Conservation (phyloP, 2,888 invertebrate genomes). For the Macrosoma leucophasiata region DNA sequence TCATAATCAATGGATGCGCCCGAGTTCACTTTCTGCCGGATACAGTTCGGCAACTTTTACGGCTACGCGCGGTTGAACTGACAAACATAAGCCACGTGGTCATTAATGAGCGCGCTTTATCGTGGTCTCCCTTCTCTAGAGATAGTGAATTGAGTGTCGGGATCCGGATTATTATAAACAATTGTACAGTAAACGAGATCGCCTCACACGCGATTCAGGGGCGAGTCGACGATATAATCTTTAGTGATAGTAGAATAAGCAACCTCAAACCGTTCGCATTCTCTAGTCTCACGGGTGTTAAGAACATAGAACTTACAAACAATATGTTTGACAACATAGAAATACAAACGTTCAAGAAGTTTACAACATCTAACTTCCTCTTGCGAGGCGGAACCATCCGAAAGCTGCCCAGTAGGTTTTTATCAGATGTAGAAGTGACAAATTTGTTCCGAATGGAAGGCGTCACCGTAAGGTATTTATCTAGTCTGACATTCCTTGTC, state of each 20-base stretch:
- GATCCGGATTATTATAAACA: conserved; percentile 64
- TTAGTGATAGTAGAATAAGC: conserved; percentile 78
- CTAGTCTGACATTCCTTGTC: conserved; percentile 82
- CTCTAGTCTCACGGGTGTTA: conserved; percentile 80
- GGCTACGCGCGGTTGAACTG: conserved; percentile 78
- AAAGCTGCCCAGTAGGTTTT: conserved; percentile 80
- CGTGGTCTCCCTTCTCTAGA: conserved; percentile 75
- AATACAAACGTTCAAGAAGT: conserved; percentile 86
- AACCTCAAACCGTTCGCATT: conserved; percentile 83
- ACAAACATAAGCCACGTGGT: conserved; percentile 77
- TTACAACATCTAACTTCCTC: conserved; percentile 79
- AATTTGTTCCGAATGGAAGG: conserved; percentile 80
- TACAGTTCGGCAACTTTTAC: conserved; percentile 76
- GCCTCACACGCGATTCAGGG: conserved; percentile 81
- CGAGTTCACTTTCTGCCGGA: conserved; percentile 74
- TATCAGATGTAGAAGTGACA: conserved; percentile 83
- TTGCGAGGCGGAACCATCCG: conserved; percentile 77
- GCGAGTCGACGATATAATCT: conserved; percentile 79
- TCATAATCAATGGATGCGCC: conserved; percentile 81
- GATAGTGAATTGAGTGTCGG: conserved; percentile 80
- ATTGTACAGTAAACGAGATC: conserved; percentile 71
- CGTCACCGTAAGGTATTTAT: conserved; percentile 77
- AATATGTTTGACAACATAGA: conserved; percentile 78
- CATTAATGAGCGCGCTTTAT: conserved; percentile 77
- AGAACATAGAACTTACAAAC: conserved; percentile 78